phyloP scores from a whole-genome alignment of 2,797 vertebrate species.

The Dicrostonyx torquatus region DNA sequence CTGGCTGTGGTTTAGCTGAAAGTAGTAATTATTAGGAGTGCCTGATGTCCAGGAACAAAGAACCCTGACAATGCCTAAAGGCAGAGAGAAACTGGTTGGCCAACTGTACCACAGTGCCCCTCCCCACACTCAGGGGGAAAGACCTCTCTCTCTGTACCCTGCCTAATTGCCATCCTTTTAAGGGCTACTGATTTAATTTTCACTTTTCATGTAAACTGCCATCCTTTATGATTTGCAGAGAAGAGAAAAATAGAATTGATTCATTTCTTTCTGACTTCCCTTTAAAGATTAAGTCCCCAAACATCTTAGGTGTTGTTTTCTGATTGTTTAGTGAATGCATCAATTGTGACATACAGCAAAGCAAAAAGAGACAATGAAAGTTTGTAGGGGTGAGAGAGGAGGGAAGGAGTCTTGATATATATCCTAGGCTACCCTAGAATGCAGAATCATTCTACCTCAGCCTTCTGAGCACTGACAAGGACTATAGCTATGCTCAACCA shows the following conservation, averaged over 20 bases:
- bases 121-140: not conserved
- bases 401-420: not conserved
- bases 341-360: not conserved
- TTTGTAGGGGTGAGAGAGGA: not conserved
- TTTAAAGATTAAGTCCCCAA: conserved; percentile 10
- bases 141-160: not conserved
- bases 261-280: conserved; percentile 10
- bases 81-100: conserved; percentile 44
- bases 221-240: not conserved
- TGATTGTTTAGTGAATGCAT: not conserved
- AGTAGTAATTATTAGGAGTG: conserved; percentile 70
- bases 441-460: not conserved
- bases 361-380: not conserved
- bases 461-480: not conserved
- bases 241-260: not conserved
- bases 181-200: not conserved
- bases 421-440: not conserved
- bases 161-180: not conserved
- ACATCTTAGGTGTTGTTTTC: not conserved
- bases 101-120: not conserved
- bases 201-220: conserved; percentile 14
- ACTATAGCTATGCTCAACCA: not conserved
- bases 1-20: conserved; percentile 62
- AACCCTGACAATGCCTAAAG: not conserved
- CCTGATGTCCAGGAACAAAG: conserved; percentile 57